These are phyloP conservation scores for Stegodyphus dumicola DNA, from an alignment of 1,140 invertebrate genomes.

Conservation along the genomic window DNA sequence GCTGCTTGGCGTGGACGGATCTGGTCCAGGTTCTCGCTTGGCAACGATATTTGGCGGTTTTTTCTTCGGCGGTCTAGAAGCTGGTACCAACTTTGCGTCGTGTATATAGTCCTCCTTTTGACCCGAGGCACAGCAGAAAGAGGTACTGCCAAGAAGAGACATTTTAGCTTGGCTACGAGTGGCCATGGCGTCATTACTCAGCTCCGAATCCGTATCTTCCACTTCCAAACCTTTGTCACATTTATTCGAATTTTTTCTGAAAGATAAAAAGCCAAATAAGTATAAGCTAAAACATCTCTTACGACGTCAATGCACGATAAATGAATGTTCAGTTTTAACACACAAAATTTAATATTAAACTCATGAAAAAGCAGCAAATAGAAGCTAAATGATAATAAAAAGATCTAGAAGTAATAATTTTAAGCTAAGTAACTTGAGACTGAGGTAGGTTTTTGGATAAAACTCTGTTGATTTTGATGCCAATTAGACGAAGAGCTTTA, in stretches of 20 bases:
- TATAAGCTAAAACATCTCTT: not conserved
- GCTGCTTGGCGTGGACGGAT: conserved; percentile 17
- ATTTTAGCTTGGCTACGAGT: conserved; percentile 40
- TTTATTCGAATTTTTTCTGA: conserved; percentile 40
- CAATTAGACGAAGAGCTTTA: too few species aligned
- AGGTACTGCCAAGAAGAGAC: conserved; percentile 35
- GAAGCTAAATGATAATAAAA: too few species aligned
- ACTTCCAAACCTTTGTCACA: conserved; percentile 39
- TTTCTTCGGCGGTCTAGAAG: conserved; percentile 24
- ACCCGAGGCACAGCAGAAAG: conserved; percentile 52
- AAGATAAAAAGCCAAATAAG: not conserved
- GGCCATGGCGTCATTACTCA: not conserved
- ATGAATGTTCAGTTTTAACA: too few species aligned
- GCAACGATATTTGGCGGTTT: conserved; percentile 6
- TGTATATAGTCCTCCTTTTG: conserved; percentile 49
- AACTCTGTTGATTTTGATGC: too few species aligned
- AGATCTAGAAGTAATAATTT: too few species aligned
- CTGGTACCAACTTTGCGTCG: conserved; percentile 16
- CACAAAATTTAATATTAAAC: too few species aligned
- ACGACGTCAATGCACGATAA: too few species aligned
- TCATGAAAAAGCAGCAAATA: too few species aligned
- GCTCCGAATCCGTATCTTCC: conserved; percentile 36
- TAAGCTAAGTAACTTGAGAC: too few species aligned
- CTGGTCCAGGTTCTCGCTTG: not conserved
- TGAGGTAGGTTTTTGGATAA: too few species aligned